Base-by-base conservation (phyloP, 2,888 invertebrate species). In the Digitonthophagus gazella region DNA sequence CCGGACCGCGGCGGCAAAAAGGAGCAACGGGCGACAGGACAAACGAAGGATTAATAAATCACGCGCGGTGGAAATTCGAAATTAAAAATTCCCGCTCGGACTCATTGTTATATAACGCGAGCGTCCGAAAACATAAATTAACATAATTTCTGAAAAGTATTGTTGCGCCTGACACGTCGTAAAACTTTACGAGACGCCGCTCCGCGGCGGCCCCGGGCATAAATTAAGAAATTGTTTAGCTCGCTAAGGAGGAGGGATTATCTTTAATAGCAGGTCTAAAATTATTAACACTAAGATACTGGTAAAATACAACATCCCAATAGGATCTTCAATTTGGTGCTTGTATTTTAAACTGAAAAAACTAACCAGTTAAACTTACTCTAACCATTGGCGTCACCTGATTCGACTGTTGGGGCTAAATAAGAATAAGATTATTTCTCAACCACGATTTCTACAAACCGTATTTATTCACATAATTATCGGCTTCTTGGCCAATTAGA, bases 91-190 rank as follows among this genome's bases (percentile, higher is more conserved):
- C 68, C 56, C 20, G 56, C 54, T 56, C 54, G 65, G 64, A 22
- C 14, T 61, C 61, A 69, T 66, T 69, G 68, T 66, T 69, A 63
- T 65, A 63, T 66, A 63, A 66, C 68, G 58, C 68, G 58, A 19
- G 61, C 61, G 66, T 61, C 56, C 56, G 68, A 61, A 65, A 69
- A 69, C 68, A 69, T 69, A 69, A 69, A 69, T 69, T 69, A 69
- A 69, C 68, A 69, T 69, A 69, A 66, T 69, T 66, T 69, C 65
- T 54, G 58, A 61, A 65, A 58, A 65, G 58, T 65, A 69, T 69
- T 69, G 68, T 69, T 69, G 63, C 68, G 61, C 55, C 66, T 66
- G 68, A 69, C 68, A 69, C 68, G 65, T 69, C 65, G 61, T 65
- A 66, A 69, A 69, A 67, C 69, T 72, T 71, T 19, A 18, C 61